A percentile compares a stretch with the other conserved stretches of the same genome.
Conservation (phyloP, 2,797 vertebrate genomes). For the Paramormyrops hopkinsi region DNA sequence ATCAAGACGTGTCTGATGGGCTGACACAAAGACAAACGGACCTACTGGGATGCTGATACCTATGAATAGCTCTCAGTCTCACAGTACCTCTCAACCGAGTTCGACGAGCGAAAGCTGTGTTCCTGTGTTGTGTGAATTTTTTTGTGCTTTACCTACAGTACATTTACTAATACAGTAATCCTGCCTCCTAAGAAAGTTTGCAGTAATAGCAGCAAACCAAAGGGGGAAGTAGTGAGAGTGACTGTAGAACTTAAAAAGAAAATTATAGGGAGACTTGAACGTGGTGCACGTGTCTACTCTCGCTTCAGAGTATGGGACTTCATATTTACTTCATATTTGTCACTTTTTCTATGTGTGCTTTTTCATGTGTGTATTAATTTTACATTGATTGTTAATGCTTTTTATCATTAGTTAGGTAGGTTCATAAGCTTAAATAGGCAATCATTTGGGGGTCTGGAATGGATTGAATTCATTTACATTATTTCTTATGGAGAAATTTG, state of each 20-base stretch:
- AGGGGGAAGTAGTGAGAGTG: neutral
- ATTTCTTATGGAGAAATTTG: neutral
- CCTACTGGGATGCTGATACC: neutral
- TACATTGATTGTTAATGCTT: neutral
- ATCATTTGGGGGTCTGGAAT: neutral
- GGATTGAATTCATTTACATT: neutral
- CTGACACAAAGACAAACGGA: neutral
- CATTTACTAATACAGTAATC: neutral
- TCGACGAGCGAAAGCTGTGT: neutral
- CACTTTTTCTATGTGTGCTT: neutral
- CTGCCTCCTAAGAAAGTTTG: neutral
- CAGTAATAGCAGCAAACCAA: neutral
- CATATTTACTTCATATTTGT: too few relatives aligned
- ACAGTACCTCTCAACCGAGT: neutral
- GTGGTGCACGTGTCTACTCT: neutral
- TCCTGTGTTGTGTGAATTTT: neutral
- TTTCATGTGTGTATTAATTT: neutral
- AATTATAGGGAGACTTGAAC: neutral
- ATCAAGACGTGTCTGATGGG: neutral
- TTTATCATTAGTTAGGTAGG: neutral
- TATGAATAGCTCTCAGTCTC: neutral
- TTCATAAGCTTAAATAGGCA: neutral
- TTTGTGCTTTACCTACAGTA: neutral
- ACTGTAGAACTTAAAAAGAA: neutral
- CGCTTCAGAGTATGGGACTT: neutral